A percentile compares a stretch with the other conserved stretches of the same genome.
Evolutionary conservation across 2,113 vertebrate genomes (phyloP).

Genomic region (Nestor notabilis): DNA sequence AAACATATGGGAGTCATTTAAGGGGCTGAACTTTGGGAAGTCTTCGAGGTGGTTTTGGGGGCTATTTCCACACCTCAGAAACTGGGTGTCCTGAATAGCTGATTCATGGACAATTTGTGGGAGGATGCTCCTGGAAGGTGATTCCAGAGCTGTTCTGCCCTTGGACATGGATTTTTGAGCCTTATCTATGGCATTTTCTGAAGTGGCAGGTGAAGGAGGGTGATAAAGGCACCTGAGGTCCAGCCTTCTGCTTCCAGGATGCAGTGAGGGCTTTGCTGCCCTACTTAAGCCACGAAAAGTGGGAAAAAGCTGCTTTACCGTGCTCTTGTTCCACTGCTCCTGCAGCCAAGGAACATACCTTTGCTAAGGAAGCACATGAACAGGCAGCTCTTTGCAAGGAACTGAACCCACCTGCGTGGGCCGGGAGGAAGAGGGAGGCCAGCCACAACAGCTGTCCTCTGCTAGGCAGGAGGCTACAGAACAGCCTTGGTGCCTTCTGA

Average conservation of each 20-base stretch:
- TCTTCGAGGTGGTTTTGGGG: not conserved
- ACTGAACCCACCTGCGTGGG: not conserved
- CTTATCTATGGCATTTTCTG: not conserved
- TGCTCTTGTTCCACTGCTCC: not conserved
- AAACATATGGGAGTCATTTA: fast-evolving
- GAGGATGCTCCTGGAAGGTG: not conserved
- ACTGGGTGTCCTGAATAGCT: not conserved
- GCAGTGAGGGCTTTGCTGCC: fast-evolving
- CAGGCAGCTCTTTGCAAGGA: conserved; percentile 28
- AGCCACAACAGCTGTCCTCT: conserved; percentile 11
- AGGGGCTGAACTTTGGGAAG: not conserved
- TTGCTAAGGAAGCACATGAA: not conserved
- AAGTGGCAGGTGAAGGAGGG: not conserved
- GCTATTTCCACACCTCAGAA: not conserved
- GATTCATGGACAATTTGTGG: not conserved
- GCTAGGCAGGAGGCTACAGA: not conserved
- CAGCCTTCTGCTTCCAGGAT: not conserved
- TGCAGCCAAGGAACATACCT: conserved; percentile 1
- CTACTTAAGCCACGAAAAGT: not conserved
- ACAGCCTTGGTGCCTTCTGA: conserved; percentile 24
- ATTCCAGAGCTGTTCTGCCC: not conserved
- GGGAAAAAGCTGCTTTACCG: not conserved
- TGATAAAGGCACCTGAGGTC: not conserved
- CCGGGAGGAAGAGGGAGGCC: conserved; percentile 7
- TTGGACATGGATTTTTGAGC: not conserved